Evolutionary conservation across 1,140 invertebrate species (phyloP), one percentile per base, ranked within the genome.

Genomic region (Macrosteles quadrilineatus): DNA sequence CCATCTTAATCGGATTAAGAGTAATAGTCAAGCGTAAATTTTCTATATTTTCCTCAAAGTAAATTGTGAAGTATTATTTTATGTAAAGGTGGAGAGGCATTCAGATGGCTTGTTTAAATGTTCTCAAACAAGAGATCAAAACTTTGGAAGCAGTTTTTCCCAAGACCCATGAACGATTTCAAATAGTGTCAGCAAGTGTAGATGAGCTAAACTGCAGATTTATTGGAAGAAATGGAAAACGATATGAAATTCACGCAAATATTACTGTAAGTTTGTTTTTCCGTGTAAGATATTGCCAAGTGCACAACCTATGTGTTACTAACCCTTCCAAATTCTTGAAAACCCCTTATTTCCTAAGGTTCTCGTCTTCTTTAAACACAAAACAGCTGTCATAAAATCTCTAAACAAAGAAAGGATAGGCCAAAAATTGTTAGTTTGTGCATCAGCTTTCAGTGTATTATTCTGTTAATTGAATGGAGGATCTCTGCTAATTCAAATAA

Each of bases 161-260:
- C 66, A 96, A 95, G 87, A 91, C 89, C 81, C 96, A 98, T 88
- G 94, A 97, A 83, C 87, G 95, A 80, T 98, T 98, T 90, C 95
- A 96, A 87, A 94, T 97, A 83, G 89, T 96, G 82, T 91, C 94
- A 79, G 96, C 97, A 76, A 97, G 95, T 87, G 95, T 99, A 76
- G 97, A 99, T 84, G 97, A 99, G 85, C 86, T 99, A 76, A 93
- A 92, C 78, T 98, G 96, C 87, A 91, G 92, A 82, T 99, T 99
- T 86, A 90, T 98, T 83, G 91, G 92, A 79, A 92, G 89, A 84
- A 94, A 91, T 86, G 95, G 94, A 77, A 95, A 96, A 83, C 92
- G 94, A 85, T 96, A 96, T 81, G 93, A 95, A 81, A 97, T 98
- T 78, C 95, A 97, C 83, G 97, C 96, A 69, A 98, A 98, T 85